Base-by-base conservation (phyloP, 2,888 invertebrate species). In the Toxonevra muliebris region DNA sequence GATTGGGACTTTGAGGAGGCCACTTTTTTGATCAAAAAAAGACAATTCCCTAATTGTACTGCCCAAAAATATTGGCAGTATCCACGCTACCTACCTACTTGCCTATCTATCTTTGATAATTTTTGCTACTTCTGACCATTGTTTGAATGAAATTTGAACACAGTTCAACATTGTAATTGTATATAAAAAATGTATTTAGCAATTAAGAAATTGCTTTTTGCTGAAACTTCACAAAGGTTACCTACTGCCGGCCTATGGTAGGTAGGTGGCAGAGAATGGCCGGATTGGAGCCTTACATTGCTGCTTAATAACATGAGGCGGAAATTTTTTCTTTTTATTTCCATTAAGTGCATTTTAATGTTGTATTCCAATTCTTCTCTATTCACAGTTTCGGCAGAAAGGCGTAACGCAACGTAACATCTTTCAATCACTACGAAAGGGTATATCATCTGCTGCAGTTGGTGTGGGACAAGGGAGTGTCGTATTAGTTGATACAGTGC, bases 401-500 rank as follows among this genome's bases (percentile, higher is more conserved):
- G 74, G 80, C 66, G 83, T 79, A 2, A 86, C 86, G 72, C 84
- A 87, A 66, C 84, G 83, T 68, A 88, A 89, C 69, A 88, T 90
- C 69, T 83, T 90, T 67, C 84, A 85, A 52, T 87, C 90, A n/a
- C 84, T 93, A 10, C 84, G 89, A 67, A 87, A 88, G 74, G 91
- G 92, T 15, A 90, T 93, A 82, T 84, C 88, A 76, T 85, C 79
- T 73, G 82, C 58, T 62, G 78, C 71, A 68, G 77, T 72, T 68
- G 83, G 84, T 42, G 77, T 85, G 69, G 85, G 85, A 9, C 78
- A 80, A 71, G 85, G 85, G 43, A 73, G 77, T 0, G 84, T 87
- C 0, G 81, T 94, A n/a, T 84, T 89, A 42, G 79, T 92, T 50
- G 95, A 96, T 76, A 84, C 92, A 0, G 80, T 94, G 65, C 93